Evolutionary conservation across 2,888 invertebrate genomes (phyloP), one percentile per base, ranked within the genome.

Genomic region (Chaetogeoica ovagalla): DNA sequence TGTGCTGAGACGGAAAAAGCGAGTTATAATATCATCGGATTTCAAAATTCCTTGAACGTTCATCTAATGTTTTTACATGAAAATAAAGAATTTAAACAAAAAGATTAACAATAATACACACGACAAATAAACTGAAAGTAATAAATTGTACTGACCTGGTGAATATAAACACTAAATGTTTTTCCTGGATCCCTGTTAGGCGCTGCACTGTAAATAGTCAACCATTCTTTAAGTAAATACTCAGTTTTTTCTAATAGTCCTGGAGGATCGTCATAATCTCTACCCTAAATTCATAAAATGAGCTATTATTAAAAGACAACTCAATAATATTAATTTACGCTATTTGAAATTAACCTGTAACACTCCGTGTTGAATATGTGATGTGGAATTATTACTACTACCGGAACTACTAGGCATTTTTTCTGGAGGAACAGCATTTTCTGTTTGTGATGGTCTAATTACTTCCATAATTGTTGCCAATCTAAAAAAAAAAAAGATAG

Each of bases 221-320:
- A 94, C 99, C 99, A 99, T 85, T 99, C 98, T 37, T 97, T 90
- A 57, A 99, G 89, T 17, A 99, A 88, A 84, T 90, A 94, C 86
- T 99, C 98, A 0, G 97, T 97, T 87, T 97, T 98, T 85, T 97
- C 98, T 84, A 94, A 92, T 65, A 98, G 88, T 37, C 96, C 97
- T 0, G 95, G 95, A 3, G 97, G 97, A 87, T 98, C 98, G 85
- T 94, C 94, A 84, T 93, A 94, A 84, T 96, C 96, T 82, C 94
- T 91, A 55, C 94, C 93, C 89, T 92, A 87, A 81, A 55, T 19
- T 19, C 70, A 68, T 66, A 15, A 55, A 73, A 52, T 87, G 83
- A 17, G 30, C 82, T 82, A 68, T 43, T 55, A 7, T n/a, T 43
- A 57, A 7, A 23, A 37, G 23, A 15, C 3, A 52, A 37, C 7